Evolutionary conservation across 1,140 invertebrate genomes (phyloP).

Genomic region (Whitmania pigra): DNA sequence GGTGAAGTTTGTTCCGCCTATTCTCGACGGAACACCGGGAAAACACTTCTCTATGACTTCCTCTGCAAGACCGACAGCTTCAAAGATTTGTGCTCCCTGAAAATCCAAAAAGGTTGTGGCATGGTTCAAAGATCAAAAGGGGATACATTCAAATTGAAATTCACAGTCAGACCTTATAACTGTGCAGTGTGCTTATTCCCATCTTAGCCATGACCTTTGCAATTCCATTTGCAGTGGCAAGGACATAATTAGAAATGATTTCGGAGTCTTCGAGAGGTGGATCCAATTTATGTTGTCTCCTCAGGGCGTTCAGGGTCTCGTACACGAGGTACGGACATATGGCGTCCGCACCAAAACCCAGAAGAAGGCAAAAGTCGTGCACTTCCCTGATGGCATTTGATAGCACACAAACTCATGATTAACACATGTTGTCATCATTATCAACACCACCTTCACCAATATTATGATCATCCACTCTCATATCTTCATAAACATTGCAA

Average conservation of each 20-base stretch:
- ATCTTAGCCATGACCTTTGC: slow-evolving; percentile 91
- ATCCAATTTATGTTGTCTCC: slow-evolving; percentile 67
- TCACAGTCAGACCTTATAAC: slow-evolving; percentile 63
- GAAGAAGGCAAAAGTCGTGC: slow-evolving; percentile 85
- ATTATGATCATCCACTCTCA: slow-evolving; percentile 11
- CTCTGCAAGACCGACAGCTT: slow-evolving; percentile 81
- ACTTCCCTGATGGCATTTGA: slow-evolving; percentile 55
- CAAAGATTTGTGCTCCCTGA: slow-evolving; percentile 90
- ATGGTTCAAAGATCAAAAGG: no score
- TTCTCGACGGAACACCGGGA: slow-evolving; percentile 80
- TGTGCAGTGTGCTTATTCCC: slow-evolving; percentile 96
- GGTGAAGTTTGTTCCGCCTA: slow-evolving; percentile 82
- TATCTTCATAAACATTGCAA: no score
- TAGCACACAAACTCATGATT: neutral
- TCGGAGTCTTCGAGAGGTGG: slow-evolving; percentile 63
- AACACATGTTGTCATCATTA: neutral
- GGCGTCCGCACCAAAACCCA: slow-evolving; percentile 93
- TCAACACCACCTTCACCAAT: neutral
- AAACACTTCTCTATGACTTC: slow-evolving; percentile 93
- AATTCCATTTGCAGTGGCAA: slow-evolving; percentile 45
- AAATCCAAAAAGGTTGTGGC: no score
- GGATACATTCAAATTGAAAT: no score
- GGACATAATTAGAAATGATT: slow-evolving; percentile 62
- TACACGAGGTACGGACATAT: slow-evolving; percentile 94
- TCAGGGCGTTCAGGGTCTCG: slow-evolving; percentile 68